Conservation (phyloP, 2,113 vertebrate genomes). For the Caracal caracal region DNA sequence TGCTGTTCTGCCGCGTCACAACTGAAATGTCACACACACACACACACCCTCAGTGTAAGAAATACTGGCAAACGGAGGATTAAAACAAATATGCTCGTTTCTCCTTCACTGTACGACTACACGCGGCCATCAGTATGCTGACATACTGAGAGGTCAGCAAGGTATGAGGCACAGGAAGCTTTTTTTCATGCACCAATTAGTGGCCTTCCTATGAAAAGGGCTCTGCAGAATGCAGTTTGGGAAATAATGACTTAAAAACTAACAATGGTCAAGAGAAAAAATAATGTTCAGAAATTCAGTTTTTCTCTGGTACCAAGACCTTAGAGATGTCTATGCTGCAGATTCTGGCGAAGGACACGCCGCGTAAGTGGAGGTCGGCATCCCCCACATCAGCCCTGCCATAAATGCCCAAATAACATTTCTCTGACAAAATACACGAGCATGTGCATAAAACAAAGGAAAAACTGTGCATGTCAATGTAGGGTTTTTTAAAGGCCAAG, state of each 20-base stretch:
- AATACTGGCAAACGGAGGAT: neutral
- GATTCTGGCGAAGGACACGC: rapidly evolving
- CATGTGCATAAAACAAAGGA: neutral
- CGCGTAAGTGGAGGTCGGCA: rapidly evolving
- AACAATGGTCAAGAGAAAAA: neutral
- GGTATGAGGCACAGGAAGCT: neutral
- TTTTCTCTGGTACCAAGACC: neutral
- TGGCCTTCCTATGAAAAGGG: neutral
- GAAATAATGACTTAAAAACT: neutral
- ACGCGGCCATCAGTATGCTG: rapidly evolving
- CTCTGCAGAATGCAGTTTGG: neutral
- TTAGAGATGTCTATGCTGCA: rapidly evolving
- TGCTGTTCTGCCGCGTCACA: neutral
- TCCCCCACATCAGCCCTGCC: rapidly evolving
- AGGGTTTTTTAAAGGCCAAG: neutral
- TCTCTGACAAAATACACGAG: neutral
- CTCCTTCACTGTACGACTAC: neutral
- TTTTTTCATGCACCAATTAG: neutral
- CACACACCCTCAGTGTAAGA: neutral
- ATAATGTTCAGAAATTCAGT: neutral
- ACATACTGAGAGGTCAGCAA: rapidly evolving
- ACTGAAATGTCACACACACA: neutral
- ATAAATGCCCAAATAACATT: rapidly evolving
- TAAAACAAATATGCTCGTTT: neutral
- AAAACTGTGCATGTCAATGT: neutral